phyloP scores from a whole-genome alignment of 2,888 invertebrate genomes.

The Cantharis lateralis region DNA sequence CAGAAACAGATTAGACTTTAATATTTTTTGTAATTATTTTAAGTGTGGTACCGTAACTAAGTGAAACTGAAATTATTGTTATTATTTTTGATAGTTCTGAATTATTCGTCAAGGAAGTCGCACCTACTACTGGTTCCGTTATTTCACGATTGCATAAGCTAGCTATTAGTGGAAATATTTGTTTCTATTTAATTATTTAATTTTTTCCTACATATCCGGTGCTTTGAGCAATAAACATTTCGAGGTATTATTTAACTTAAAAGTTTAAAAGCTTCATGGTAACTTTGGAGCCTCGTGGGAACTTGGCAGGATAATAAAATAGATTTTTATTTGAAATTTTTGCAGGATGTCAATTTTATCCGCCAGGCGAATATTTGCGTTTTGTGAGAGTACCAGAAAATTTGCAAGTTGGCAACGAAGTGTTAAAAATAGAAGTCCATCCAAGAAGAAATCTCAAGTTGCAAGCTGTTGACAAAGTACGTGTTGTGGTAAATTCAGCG shows the following conservation, averaged over 20 bases:
- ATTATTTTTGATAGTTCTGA: neutral
- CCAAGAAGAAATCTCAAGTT: slow-evolving; percentile 75
- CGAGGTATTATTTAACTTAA: neutral
- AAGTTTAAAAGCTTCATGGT: neutral
- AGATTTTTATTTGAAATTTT: neutral
- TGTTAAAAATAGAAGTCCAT: slow-evolving; percentile 80
- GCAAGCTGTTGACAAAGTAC: slow-evolving; percentile 70
- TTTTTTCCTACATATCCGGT: neutral
- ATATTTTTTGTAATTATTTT: neutral
- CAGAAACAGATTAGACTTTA: neutral
- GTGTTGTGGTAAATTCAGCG: slow-evolving; percentile 6
- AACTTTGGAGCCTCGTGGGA: neutral
- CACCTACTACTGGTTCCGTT: neutral
- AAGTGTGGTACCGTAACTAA: neutral
- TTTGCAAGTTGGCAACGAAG: slow-evolving; percentile 75
- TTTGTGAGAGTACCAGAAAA: slow-evolving; percentile 87
- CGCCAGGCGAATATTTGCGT: slow-evolving; percentile 79
- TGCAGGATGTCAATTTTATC: slow-evolving; percentile 83
- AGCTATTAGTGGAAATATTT: neutral
- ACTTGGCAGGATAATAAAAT: neutral
- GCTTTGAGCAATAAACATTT: neutral
- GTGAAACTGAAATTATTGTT: neutral
- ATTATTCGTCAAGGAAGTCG: neutral
- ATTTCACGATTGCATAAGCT: neutral
- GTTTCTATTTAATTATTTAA: neutral